Conservation (phyloP, 2,888 invertebrate genomes). For the Eupithecia centaureata region DNA sequence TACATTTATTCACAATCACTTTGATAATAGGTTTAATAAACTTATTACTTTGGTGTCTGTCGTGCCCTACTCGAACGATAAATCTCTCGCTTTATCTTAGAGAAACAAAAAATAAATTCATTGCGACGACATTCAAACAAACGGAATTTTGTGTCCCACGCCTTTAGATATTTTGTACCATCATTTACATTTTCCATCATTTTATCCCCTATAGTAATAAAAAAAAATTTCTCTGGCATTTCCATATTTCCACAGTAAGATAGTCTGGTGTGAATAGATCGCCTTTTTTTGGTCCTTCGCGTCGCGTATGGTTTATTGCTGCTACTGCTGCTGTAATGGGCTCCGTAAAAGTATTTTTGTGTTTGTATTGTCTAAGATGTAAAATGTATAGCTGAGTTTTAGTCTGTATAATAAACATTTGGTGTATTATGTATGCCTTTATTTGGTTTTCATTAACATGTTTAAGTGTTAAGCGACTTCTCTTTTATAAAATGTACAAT, state of each 20-base stretch:
- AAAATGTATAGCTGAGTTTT: too few species aligned
- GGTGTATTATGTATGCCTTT: too few species aligned
- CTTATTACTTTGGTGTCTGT: not conserved
- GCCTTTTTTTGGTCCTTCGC: constrained; percentile 29
- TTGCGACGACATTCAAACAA: constrained; percentile 16
- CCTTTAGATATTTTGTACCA: constrained; percentile 43
- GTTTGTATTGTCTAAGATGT: too few species aligned
- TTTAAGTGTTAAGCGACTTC: too few species aligned
- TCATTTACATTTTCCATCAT: constrained; percentile 47
- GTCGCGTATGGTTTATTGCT: constrained; percentile 27
- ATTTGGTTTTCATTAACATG: too few species aligned
- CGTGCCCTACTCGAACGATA: not conserved
- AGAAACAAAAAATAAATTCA: constrained; percentile 1
- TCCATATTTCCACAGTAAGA: constrained; percentile 47
- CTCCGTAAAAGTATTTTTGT: too few species aligned
- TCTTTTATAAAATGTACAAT: too few species aligned
- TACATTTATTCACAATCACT: not conserved
- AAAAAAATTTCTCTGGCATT: constrained; percentile 47
- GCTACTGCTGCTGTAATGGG: too few species aligned
- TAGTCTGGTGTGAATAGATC: constrained; percentile 38
- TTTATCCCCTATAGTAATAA: constrained; percentile 47
- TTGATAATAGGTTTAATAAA: constrained; percentile 6
- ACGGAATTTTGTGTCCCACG: constrained; percentile 33
- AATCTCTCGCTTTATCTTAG: constrained; percentile 7
- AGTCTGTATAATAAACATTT: too few species aligned